Base-by-base conservation (phyloP, 2,888 invertebrate genomes). In the Plebejus anna region DNA sequence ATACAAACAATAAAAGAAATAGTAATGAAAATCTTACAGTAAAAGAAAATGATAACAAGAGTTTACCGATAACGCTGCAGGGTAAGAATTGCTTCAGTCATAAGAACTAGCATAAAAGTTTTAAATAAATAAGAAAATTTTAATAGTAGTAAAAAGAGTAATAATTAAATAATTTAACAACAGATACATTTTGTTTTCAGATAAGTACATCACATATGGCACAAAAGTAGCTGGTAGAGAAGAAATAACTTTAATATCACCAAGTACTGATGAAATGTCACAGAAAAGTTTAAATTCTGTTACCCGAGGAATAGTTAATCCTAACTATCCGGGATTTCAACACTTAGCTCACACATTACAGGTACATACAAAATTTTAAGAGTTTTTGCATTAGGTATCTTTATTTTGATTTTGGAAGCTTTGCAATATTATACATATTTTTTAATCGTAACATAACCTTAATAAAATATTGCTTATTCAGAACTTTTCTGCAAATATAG, bases 321-420 rank as follows among this genome's bases (percentile, higher is more conserved):
- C 97, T 75, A 97, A 97, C 89, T 97, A 97, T 90, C 96, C 97
- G 36, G 97, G 97, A 77, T 97, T 97, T 88, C 97, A 97, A 86
- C 97, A 97, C 88, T 94, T 97, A 83, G 97, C 97, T 28, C 96
- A 96, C 84, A 96, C 96, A 79, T 92, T 96, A 81, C 95, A 94
- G 91, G 94, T 94, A 88, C 22, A 11, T 73, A 66, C 3, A 5
- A 36, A 85, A 80, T 80, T 28, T 22, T 4, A 59, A 9, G 28
- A 16, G 38, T 36, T 57, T 16, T 55, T 55, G 22, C 6, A 36
- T 51, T 57, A n/a, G n/a, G n/a, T n/a, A 75, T 5, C 32, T 36
- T 5, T 57, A 4, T n/a, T 36, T 0, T 32, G 5, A 75, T 42
- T 66, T 47, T 47, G 47, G 9, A 70, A 59, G 59, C 59, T 61